phyloP scores from a whole-genome alignment of 2,113 vertebrate genomes.

The Brevimyrus niger region DNA sequence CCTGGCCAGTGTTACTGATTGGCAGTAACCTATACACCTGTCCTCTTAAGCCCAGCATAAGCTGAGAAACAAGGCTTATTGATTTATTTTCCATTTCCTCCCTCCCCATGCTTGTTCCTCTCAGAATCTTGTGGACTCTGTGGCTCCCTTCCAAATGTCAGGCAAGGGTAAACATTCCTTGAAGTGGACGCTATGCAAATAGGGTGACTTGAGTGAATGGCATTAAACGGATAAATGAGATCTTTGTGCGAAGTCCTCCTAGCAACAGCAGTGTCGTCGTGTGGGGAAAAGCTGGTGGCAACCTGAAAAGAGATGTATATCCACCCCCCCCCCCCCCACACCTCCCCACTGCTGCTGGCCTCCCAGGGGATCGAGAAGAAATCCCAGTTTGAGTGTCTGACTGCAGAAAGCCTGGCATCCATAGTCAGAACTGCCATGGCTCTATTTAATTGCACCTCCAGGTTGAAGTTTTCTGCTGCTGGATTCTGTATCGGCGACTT shows the following conservation, averaged over 20 bases:
- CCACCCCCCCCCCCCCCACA: not conserved
- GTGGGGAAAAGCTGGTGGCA: not conserved
- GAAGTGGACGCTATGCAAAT: constrained; percentile 10
- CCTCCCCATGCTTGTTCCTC: not conserved
- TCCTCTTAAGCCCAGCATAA: not conserved
- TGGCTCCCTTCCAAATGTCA: constrained; percentile 8
- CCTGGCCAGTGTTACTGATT: not conserved
- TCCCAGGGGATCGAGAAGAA: not conserved
- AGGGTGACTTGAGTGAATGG: constrained; percentile 8
- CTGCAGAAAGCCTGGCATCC: not conserved
- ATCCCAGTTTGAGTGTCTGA: not conserved
- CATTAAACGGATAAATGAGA: constrained; percentile 1
- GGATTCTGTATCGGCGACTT: not conserved
- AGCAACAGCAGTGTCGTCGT: not conserved
- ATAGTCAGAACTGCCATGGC: not conserved
- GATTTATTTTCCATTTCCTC: not conserved
- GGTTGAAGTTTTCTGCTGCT: not conserved
- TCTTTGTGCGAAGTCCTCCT: not conserved
- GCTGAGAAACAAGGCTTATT: not conserved
- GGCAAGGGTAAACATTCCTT: constrained; percentile 11
- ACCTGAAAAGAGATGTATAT: not conserved
- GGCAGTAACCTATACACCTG: constrained; percentile 6
- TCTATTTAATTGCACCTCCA: not conserved
- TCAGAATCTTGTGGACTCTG: not conserved
- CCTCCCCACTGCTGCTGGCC: not conserved